A percentile compares a stretch with the other conserved stretches of the same genome.
These are phyloP conservation scores for cattle (Bos taurus) DNA, from an alignment of 2,113 vertebrate genomes.

Conservation along the genomic window DNA sequence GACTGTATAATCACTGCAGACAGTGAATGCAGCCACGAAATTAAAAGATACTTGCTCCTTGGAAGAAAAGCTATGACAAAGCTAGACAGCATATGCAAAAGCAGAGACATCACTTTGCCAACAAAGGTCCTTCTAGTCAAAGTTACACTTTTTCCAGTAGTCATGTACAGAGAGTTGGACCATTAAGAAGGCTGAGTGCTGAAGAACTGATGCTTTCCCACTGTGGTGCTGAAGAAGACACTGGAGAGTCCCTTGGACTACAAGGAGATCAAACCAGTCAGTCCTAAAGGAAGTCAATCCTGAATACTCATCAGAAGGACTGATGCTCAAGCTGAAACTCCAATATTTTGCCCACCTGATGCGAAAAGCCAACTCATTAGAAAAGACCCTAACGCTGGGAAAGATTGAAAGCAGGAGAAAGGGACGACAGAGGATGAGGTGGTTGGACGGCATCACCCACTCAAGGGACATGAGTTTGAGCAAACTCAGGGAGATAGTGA, in stretches of 20 bases:
- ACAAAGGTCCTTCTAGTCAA: not conserved
- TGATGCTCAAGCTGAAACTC: not conserved
- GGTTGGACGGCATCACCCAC: accelerated
- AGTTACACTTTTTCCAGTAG: not conserved
- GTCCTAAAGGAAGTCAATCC: not conserved
- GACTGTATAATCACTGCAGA: not conserved
- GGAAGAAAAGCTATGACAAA: not conserved
- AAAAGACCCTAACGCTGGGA: not conserved
- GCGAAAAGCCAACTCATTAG: not conserved
- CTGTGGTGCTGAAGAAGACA: not conserved
- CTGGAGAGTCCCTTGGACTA: not conserved
- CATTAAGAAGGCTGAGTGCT: not conserved
- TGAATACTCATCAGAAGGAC: not conserved
- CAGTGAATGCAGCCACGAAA: not conserved
- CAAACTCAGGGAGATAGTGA: not conserved
- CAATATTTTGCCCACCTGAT: not conserved
- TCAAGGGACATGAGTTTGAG: not conserved
- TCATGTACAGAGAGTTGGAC: not conserved
- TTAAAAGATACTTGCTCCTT: not conserved
- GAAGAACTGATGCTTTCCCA: not conserved
- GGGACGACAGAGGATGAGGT: not conserved
- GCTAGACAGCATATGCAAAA: not conserved
- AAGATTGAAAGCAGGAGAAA: not conserved
- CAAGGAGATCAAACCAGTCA: not conserved
- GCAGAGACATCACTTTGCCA: not conserved